Evolutionary conservation across 2,113 vertebrate species (phyloP), one percentile per base, ranked within the genome.

Genomic region (Malurus cyaneus): DNA sequence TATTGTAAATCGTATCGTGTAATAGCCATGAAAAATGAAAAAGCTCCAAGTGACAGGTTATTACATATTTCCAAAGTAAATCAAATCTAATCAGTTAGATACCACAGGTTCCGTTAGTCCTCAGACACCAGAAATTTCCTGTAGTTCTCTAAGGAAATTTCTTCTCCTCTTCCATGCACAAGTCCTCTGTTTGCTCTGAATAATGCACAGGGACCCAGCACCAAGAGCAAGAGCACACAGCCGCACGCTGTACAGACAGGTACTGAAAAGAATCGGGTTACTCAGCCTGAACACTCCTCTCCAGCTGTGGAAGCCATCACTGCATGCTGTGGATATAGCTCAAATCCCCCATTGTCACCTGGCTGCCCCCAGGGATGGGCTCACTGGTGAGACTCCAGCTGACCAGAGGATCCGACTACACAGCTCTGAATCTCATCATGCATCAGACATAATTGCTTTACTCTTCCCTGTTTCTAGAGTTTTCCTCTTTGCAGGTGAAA

Each of bases 21-120:
- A 67, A 80, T 24, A 80, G 41, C 64, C 36, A 67, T 42, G 84
- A 96, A 89, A 95, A 96, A 86, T 61, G 52, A 74, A 89, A 88
- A 34, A 53, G 20, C 70, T 86, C 54, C 52, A 44, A 86, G 39
- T 44, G 76, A 74, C 41, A 84, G 77, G 57, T 64, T 65, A 84
- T 66, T 87, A 78, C 19, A 16, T 29, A 86, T 60, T 93, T 81
- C 53, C 72, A 91, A 84, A 94, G 31, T 29, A 90, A 84, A 92
- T 76, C 10, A 84, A 87, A 79, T 32, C n/a, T 53, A 49, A 83
- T 19, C 41, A 59, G 36, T n/a, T 92, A 91, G 34, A 26, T 84
- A 36, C 18, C 12, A 28, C 6, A 53, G 44, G 12, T 69, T 60
- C 41, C 82, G n/a, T 14, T 69, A 71, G 49, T 71, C 29, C n/a